phyloP scores from a whole-genome alignment of 64 coral and sea anemone genomes.

The Cladopsammia gracilis region DNA sequence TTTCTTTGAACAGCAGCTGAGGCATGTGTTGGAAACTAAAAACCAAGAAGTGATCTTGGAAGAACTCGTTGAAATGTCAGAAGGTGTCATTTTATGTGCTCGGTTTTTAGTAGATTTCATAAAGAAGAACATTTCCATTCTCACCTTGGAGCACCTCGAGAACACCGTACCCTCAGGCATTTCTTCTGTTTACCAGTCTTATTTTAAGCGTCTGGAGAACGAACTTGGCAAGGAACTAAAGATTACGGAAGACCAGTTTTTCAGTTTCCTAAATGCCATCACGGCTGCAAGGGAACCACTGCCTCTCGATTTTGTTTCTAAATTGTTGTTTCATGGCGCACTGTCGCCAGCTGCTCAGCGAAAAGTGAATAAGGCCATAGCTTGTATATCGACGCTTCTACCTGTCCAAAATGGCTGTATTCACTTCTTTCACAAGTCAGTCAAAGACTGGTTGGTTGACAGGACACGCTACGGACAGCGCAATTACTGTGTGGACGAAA shows the following conservation, averaged over 20 bases:
- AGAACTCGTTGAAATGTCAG: constrained; percentile 20
- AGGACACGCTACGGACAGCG: neutral
- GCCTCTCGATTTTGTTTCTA: neutral
- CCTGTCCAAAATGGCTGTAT: constrained; percentile 12
- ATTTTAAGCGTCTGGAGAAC: neutral
- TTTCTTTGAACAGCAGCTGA: neutral
- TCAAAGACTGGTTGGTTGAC: constrained; percentile 10
- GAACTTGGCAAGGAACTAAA: neutral
- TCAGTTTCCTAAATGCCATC: constrained; percentile 29
- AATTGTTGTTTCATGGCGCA: neutral
- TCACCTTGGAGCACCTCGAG: neutral
- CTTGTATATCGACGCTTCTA: neutral
- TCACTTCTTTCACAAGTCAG: constrained; percentile 14
- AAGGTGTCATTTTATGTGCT: constrained; percentile 49
- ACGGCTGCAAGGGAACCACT: constrained; percentile 25
- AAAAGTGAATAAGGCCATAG: neutral
- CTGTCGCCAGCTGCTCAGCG: too few species aligned
- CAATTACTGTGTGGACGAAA: neutral
- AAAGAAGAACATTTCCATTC: neutral
- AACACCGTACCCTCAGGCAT: neutral
- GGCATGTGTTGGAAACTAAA: neutral
- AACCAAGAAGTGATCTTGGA: neutral
- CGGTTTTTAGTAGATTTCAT: constrained; percentile 19
- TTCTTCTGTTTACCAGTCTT: constrained; percentile 32
- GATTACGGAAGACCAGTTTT: constrained; percentile 10